Base-by-base conservation (phyloP, 2,888 invertebrate species). In the Osmoderma eremita region DNA sequence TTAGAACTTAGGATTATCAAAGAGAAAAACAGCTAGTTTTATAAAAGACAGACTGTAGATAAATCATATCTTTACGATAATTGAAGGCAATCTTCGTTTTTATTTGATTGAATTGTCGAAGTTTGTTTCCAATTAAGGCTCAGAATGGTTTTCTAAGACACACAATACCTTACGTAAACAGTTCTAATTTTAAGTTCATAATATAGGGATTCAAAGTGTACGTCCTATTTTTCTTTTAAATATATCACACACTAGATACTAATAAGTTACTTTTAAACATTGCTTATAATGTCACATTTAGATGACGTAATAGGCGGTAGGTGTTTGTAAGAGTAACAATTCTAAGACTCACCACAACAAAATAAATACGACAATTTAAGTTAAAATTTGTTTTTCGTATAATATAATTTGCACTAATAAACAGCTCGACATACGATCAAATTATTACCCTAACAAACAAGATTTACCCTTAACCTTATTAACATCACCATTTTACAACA, bases 261-360 rank as follows among this genome's bases (percentile, higher is more conserved):
- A 79, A 30, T 30, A 30, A 78, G 79, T 80, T 78, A 77, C n/a
- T 30, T 78, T 76, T 79, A 80, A 61, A 81, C 79, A 81, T 81
- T 81, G 81, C 80, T 81, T 81, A 78, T 79, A 74, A 75, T 78
- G 73, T 75, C 77, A 75, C 75, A 75, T 70, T 73, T 73, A 73
- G 30, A 30, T 30, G 30, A 30, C 10, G 30, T 30, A 30, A 30
- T 30, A 1, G 72, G 70, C 74, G 72, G 71, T 18, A 53, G 69
- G 64, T 72, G 49, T 54, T 56, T n/a, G 67, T 67, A 30, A 30
- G 2, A 10, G 2, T 50, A 15, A 24, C 24, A 22, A 30, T 58
- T 58, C n/a, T n/a, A n/a, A n/a, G n/a, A n/a, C n/a, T n/a, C n/a
- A n/a, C n/a, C n/a, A n/a, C n/a, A n/a, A n/a, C n/a, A n/a, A n/a